These are phyloP conservation scores for Cosmia pyralina DNA, from an alignment of 2,888 invertebrate species.

Conservation along the genomic window DNA sequence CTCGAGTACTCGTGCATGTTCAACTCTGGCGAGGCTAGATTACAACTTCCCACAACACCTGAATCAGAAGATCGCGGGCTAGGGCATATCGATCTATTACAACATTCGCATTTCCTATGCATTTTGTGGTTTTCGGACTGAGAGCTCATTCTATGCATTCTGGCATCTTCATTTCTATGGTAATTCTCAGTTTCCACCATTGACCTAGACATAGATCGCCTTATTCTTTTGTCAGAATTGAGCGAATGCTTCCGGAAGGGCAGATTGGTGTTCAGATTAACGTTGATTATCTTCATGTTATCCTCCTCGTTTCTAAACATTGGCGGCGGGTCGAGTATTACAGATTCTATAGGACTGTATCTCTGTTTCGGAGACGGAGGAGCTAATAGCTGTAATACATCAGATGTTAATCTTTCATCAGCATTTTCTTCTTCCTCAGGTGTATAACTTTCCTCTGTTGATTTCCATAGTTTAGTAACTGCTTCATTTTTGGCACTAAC, in stretches of 20 bases:
- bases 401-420: constrained; percentile 69
- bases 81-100: constrained; percentile 91
- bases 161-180: constrained; percentile 75
- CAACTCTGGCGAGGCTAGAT: constrained; percentile 93
- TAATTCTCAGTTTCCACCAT: constrained; percentile 85
- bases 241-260: constrained; percentile 90
- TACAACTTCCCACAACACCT: constrained; percentile 96
- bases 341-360: constrained; percentile 77
- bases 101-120: constrained; percentile 89
- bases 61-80: constrained; percentile 95
- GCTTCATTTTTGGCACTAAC: constrained; percentile 87
- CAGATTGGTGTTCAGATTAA: constrained; percentile 82
- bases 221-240: constrained; percentile 91
- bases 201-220: constrained; percentile 85
- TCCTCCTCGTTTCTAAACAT: constrained; percentile 90
- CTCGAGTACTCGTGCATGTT: constrained; percentile 81
- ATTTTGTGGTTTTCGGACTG: constrained; percentile 83
- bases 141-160: constrained; percentile 85
- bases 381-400: constrained; percentile 79
- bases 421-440: constrained; percentile 71
- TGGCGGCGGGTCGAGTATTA: constrained; percentile 90
- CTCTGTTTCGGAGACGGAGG: constrained; percentile 83
- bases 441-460: constrained; percentile 82
- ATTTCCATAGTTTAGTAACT: constrained; percentile 84
- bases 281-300: constrained; percentile 83